These are phyloP conservation scores for Leptinotarsa lineolata DNA, from an alignment of 1,140 invertebrate genomes.

Conservation along the genomic window DNA sequence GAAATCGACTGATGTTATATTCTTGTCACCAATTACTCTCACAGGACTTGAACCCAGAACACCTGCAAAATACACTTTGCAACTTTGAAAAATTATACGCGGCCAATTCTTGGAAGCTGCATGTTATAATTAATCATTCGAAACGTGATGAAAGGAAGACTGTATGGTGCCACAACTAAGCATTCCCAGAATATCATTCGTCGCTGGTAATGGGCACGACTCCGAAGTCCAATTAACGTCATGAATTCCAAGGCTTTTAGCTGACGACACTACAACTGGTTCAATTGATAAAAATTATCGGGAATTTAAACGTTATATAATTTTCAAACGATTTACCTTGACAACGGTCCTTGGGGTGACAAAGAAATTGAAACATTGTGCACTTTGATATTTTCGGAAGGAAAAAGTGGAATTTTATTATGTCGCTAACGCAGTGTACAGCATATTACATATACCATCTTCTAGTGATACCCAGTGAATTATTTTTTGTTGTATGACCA, in stretches of 20 bases:
- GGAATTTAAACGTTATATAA: neutral
- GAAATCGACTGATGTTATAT: too few species aligned
- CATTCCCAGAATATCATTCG: conserved; percentile 1
- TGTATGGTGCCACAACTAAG: conserved; percentile 15
- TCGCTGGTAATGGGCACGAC: neutral
- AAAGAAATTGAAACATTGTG: too few species aligned
- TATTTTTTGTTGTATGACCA: too few species aligned
- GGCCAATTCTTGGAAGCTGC: neutral
- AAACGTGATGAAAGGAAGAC: conserved; percentile 2
- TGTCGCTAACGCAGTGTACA: too few species aligned
- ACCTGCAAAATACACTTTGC: neutral
- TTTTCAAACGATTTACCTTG: too few species aligned
- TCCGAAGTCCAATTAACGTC: conserved; percentile 1
- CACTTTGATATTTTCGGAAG: too few species aligned
- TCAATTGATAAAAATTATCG: neutral
- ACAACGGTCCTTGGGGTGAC: too few species aligned
- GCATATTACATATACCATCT: too few species aligned
- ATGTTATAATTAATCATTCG: conserved; percentile 6
- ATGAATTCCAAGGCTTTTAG: conserved; percentile 1
- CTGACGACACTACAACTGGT: neutral
- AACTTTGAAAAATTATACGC: neutral
- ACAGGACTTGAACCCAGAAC: neutral
- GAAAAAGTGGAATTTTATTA: too few species aligned
- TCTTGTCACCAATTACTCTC: too few species aligned
- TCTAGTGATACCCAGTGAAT: too few species aligned